Evolutionary conservation across 2,113 vertebrate species (phyloP), one percentile per base, ranked within the genome.

Genomic region (Chloropsis cyanopogon): DNA sequence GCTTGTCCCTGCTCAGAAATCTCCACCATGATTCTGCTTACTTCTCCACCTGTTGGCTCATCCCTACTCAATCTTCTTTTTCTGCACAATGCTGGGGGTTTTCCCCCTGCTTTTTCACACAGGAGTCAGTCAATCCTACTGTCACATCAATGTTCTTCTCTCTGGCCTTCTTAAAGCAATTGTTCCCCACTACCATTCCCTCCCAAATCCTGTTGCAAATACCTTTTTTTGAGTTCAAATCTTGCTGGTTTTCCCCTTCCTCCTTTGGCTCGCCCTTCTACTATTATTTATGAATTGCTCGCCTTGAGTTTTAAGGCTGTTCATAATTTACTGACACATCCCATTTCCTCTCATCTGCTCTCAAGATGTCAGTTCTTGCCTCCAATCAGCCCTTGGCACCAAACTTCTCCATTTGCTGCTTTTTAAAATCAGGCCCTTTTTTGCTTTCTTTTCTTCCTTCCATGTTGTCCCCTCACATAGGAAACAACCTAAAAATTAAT

Each of bases 341-440:
- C 78, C 63, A 82, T 87, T 96, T 96, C 94, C 94, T 91, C 89
- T 96, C 95, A 95, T 97, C 94, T 95, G 95, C 59, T 96, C 89
- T 91, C 95, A 97, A 95, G 93, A 95, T 96, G 93, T 96, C 89
- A 79, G 41, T 76, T 50, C 73, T 89, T 93, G 80, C 87, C 65
- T 93, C 70, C 64, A 71, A 89, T 87, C 91, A 90, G 76, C 33
- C 75, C 60, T 92, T 86, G 63, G 90, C 88, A 87, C 25, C 65
- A 93, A 87, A 84, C 41, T 82, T 75, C 81, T 81, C 41, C 81
- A 82, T 93, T 93, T 89, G 65, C 61, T 93, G 23, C 37, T 78
- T 82, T 54, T 88, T 42, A 93, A 87, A 92, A 82, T 64, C 53
- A 76, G n/a, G 18, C 37, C 24, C 37, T 86, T 78, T 69, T 56